Evolutionary conservation across 2,797 vertebrate genomes (phyloP).

Genomic region (Eospalax fontanierii): DNA sequence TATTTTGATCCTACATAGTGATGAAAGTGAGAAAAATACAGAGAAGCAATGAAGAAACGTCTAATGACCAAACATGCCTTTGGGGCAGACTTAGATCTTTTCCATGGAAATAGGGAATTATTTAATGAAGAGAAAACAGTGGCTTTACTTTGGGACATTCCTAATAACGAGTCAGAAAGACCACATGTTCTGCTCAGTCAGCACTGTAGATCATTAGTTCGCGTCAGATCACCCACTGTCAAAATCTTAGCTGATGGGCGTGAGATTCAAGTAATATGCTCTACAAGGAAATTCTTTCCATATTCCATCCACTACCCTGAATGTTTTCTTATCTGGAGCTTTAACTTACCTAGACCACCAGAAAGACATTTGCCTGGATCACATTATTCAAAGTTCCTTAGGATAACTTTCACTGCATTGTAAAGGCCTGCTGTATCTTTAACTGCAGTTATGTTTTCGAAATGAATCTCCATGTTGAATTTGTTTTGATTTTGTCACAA

Average conservation of each 20-base stretch:
- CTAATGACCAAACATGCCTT: conserved; percentile 5
- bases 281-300: background rate
- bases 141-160: background rate
- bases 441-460: background rate
- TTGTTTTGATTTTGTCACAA: conserved; percentile 17
- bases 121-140: conserved; percentile 11
- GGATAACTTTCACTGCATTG: background rate
- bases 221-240: background rate
- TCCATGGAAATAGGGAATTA: background rate
- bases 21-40: background rate
- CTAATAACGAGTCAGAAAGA: background rate
- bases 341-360: background rate
- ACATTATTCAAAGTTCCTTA: conserved; percentile 3
- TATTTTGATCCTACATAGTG: background rate
- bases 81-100: background rate
- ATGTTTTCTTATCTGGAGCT: background rate
- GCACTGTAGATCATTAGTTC: background rate
- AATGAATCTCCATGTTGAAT: background rate
- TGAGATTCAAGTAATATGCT: background rate
- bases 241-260: background rate
- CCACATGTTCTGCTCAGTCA: background rate
- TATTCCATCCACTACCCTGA: background rate
- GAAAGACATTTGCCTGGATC: background rate
- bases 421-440: background rate
- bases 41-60: background rate